Conservation (phyloP, 2,113 vertebrate species). For the Papio anubis region DNA sequence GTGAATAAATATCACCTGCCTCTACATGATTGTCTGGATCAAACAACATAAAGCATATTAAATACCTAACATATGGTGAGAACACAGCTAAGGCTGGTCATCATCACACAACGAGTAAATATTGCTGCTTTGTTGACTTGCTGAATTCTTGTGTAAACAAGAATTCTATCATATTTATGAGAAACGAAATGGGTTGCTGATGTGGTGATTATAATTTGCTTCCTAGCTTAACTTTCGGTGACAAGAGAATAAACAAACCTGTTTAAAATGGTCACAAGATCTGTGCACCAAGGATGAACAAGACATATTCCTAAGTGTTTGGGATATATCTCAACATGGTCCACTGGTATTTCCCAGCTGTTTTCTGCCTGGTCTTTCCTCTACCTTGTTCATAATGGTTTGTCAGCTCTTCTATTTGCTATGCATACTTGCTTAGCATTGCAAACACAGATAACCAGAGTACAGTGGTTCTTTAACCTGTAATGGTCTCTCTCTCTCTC, state of each 20-base stretch:
- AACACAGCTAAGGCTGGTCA: not conserved
- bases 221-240: not conserved
- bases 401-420: not conserved
- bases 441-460: not conserved
- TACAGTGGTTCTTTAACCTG: not conserved
- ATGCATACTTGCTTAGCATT: not conserved
- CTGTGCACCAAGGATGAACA: not conserved
- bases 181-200: not conserved
- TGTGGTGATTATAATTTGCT: no score
- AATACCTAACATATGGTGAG: not conserved
- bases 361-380: not conserved
- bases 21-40: not conserved
- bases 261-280: not conserved
- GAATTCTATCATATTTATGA: not conserved
- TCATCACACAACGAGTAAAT: not conserved
- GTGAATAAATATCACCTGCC: not conserved
- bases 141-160: not conserved
- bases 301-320: not conserved
- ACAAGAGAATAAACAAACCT: not conserved
- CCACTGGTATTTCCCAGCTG: not conserved
- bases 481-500: not conserved
- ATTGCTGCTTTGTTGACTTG: not conserved
- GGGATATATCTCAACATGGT: not conserved
- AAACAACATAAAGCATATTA: not conserved
- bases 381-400: not conserved